Evolutionary conservation across 1,140 invertebrate genomes (phyloP).

Genomic region (Riptortus pedestris): DNA sequence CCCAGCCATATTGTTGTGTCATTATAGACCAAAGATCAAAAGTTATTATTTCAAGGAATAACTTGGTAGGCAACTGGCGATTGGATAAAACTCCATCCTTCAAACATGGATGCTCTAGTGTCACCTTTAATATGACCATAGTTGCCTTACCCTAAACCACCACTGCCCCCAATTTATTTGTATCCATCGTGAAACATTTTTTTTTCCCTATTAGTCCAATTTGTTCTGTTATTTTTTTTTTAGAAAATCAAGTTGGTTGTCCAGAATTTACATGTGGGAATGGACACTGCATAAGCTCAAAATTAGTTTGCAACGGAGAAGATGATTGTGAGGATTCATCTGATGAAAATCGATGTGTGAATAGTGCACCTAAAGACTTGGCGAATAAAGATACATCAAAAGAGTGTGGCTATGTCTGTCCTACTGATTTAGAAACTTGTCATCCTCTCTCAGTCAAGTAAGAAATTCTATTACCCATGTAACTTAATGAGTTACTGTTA

Average conservation of each 20-base stretch:
- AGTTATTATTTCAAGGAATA: no score
- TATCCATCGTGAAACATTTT: no score
- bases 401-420: not conserved
- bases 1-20: no score
- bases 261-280: constrained; percentile 45
- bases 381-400: not conserved
- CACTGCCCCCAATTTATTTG: no score
- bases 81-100: no score
- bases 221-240: not conserved
- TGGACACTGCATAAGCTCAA: constrained; percentile 41
- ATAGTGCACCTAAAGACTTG: not conserved
- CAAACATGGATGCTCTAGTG: no score
- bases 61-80: no score
- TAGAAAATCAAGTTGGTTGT: constrained; percentile 35
- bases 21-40: no score
- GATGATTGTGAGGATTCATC: constrained; percentile 46
- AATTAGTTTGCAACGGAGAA: constrained; percentile 44
- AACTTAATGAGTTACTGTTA: no score
- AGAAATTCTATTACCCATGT: no score
- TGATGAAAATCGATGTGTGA: constrained; percentile 38
- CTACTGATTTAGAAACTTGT: not conserved
- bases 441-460: not conserved
- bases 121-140: no score
- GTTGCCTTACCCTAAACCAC: no score
- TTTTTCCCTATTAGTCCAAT: not conserved